Evolutionary conservation across 2,113 vertebrate species (phyloP).

Genomic region (Ceyx melanurus): DNA sequence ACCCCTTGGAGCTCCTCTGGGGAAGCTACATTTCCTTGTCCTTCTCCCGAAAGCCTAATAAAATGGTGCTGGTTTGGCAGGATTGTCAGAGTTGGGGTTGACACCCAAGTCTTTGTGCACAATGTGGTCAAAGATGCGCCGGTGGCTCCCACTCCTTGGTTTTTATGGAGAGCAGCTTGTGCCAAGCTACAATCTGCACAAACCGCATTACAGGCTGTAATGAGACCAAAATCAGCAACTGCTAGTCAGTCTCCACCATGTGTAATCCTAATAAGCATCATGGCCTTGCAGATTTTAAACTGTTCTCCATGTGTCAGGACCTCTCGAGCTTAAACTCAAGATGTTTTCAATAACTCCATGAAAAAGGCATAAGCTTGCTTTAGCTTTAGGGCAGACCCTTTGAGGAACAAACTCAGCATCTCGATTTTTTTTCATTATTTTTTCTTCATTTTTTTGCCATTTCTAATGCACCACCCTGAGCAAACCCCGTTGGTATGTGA

Average conservation of each 20-base stretch:
- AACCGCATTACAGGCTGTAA: conserved; percentile 9
- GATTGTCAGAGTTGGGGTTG: not conserved
- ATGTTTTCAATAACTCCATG: not conserved
- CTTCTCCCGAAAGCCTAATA: not conserved
- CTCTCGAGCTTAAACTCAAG: not conserved
- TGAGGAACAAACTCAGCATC: not conserved
- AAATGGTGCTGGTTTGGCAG: conserved; percentile 26
- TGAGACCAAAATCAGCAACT: conserved; percentile 48
- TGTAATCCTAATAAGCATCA: not conserved
- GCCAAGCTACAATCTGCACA: conserved; percentile 40
- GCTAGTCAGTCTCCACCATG: not conserved
- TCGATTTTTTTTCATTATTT: not conserved
- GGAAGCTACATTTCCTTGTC: not conserved
- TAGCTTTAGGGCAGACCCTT: not conserved
- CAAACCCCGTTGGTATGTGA: not conserved
- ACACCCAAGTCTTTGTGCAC: not conserved
- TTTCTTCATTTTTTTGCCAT: not conserved
- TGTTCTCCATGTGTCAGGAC: not conserved
- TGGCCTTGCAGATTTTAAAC: conserved; percentile 6
- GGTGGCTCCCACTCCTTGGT: not conserved
- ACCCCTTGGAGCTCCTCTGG: conserved; percentile 42
- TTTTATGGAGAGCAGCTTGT: conserved; percentile 9
- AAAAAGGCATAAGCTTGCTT: not conserved
- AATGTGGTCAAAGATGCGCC: not conserved
- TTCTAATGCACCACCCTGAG: not conserved